Evolutionary conservation across 2,888 invertebrate species (phyloP), one percentile per base, ranked within the genome.

Genomic region (Lottia scabra): DNA sequence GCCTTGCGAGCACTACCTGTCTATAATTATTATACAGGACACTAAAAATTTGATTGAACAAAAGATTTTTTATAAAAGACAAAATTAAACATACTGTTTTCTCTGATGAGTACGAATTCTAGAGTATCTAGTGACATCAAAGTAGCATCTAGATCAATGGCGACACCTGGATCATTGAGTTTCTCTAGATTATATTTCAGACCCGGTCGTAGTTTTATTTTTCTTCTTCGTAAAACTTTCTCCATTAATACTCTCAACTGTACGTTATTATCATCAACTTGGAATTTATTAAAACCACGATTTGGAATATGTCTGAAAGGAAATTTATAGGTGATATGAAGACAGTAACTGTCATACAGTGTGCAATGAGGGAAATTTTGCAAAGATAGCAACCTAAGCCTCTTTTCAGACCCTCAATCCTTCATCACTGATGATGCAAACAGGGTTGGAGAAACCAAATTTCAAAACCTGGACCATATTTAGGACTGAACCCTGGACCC

Each of bases 141-240:
- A 2, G 84, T 85, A 1, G 78, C 73, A 48, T 90, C 89, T 12
- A 89, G 80, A 70, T 89, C 88, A 12, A 90, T 75, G 0, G 87
- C 71, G 12, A 87, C 78, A 0, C 89, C 90, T 0, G 89, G 87
- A 62, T 89, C 88, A 48, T 81, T 79, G 68, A 86, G 82, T 73
- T 88, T 88, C 82, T 90, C 90, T 62, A 90, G 79, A 64, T 86
- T 87, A 78, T 90, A 90, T 48, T 86, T 83, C 75, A 86, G 75
- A 27, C 88, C 90, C 75, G 83, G 84, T 38, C 81, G 77, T 12
- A 84, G 74, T 74, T 83, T 81, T 2, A 88, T 83, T 72, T 87
- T 87, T 23, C 87, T 74, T 75, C 84, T 82, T 65, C 85, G 84
- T 68, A 87, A 75, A 16, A 88, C 81, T 77, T 84, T 85, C 13